Evolutionary conservation across 2,888 invertebrate species (phyloP), one percentile per base, ranked within the genome.

Genomic region (Deilephila elpenor): DNA sequence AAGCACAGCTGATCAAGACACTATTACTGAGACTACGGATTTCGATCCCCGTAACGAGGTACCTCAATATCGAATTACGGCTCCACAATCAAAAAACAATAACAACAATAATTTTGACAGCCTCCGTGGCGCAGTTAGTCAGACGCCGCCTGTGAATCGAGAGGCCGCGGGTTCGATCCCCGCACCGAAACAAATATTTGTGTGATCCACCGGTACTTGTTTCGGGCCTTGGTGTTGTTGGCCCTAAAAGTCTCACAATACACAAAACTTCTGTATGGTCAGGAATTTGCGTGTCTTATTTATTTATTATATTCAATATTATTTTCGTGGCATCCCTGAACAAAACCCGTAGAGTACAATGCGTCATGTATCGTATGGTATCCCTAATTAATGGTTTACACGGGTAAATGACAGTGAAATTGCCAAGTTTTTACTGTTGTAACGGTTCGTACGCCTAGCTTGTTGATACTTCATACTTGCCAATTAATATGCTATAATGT

Each of bases 361-460:
- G n/a, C n/a, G 37, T 44, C 20, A 20, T 64, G 14, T 25, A 56
- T 56, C 56, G n/a, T n/a, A 44, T 44, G 44, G 19, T 56, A 51
- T 67, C 67, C 44, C 67, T 67, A 67, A 67, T 67, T 51, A 67
- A 4, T 64, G 62, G 37, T 64, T 1, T 44, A 44, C 29, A 60
- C 44, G 64, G 20, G n/a, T 64, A 64, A 44, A 64, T 64, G 20
- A 25, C n/a, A 37, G 64, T 64, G 20, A 64, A 64, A 64, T 64
- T 64, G 67, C 25, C 51, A 25, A 67, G 44, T 67, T 51, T 67
- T 67, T 67, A 67, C 67, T 67, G 67, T 51, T 67, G 14, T 67
- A 67, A 67, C 67, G 67, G 67, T 17, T 67, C 11, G 14, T 44
- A 32, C 20, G 44, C 51, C 20, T 17, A 25, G 25, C 25, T 20